Evolutionary conservation across 2,888 invertebrate genomes (phyloP), one percentile per base, ranked within the genome.

Genomic region (Liopterus haemorrhoidalis): DNA sequence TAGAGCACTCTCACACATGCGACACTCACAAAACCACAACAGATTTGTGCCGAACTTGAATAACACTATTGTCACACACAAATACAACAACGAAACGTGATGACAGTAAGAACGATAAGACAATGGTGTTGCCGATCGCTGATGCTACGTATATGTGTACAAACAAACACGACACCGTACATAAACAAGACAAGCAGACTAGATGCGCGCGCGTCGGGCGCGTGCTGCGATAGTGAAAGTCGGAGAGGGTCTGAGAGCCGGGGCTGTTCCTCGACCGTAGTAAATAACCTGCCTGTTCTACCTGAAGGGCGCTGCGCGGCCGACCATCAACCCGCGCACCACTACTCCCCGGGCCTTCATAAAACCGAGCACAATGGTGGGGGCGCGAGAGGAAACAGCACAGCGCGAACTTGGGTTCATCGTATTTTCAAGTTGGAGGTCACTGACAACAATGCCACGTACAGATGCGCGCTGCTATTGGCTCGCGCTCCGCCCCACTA

Each of bases 351-450:
- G 57, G 59, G 56, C 54, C 53, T 46, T 51, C 56, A 48, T 55
- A 52, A 51, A 54, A 57, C 55, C 62, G 59, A n/a, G n/a, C n/a
- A 55, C 55, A 55, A 52, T 53, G 54, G 63, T 66, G 60, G 70
- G 66, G 71, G 68, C 70, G 63, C 70, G 68, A 65, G 65, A 73
- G 69, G 69, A 69, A 71, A 63, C 68, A 66, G 66, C 61, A 60
- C 54, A 63, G 64, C 71, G 70, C 70, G 72, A 71, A 69, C 64
- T 71, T 68, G 68, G 76, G 79, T 81, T 81, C 81, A 78, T 77
- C 79, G 79, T 76, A 80, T 79, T 75, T 82, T 77, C 79, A 80
- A 81, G 80, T 78, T 80, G 81, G 82, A 83, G 83, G 83, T 83
- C 82, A 83, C 82, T 82, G 82, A 81, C 82, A 82, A 81, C 75